phyloP scores from a whole-genome alignment of 2,113 vertebrate species.

The Abramis brama region DNA sequence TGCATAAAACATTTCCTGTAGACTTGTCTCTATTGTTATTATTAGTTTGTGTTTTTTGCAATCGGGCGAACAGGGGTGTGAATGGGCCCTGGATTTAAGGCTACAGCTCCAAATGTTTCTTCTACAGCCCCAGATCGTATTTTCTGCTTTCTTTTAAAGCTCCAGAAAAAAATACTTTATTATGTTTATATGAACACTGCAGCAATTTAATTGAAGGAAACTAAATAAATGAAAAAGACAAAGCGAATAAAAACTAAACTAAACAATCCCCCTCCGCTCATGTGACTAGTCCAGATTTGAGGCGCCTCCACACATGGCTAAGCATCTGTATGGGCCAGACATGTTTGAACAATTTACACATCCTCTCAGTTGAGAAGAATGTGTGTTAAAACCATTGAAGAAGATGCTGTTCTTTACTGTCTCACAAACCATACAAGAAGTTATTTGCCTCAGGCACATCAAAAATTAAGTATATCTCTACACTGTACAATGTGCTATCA shows the following conservation, averaged over 20 bases:
- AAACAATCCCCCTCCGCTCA: not conserved
- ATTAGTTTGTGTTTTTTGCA: not conserved
- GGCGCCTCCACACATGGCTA: slow-evolving; percentile 12
- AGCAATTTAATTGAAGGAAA: slow-evolving; percentile 25
- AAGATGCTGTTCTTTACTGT: not conserved
- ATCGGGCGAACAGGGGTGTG: not conserved
- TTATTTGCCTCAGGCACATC: not conserved
- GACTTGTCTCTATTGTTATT: not conserved
- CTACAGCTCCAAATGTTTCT: not conserved
- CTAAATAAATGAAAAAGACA: slow-evolving; percentile 20
- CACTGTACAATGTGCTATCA: not conserved
- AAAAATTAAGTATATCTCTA: not conserved
- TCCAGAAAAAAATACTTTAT: slow-evolving; percentile 5
- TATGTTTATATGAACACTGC: slow-evolving; percentile 7
- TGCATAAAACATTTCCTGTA: not conserved
- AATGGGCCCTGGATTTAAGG: not conserved
- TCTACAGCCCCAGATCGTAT: not conserved
- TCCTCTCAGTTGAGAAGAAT: not conserved
- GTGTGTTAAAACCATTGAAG: not conserved
- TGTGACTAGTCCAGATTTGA: slow-evolving; percentile 4
- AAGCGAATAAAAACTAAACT: not conserved
- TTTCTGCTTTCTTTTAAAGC: not conserved
- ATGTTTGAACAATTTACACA: slow-evolving; percentile 24
- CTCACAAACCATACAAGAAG: not conserved
- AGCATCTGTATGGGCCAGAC: not conserved